phyloP scores from a whole-genome alignment of 2,797 vertebrate genomes.

The Triplophysa yarkandensis region DNA sequence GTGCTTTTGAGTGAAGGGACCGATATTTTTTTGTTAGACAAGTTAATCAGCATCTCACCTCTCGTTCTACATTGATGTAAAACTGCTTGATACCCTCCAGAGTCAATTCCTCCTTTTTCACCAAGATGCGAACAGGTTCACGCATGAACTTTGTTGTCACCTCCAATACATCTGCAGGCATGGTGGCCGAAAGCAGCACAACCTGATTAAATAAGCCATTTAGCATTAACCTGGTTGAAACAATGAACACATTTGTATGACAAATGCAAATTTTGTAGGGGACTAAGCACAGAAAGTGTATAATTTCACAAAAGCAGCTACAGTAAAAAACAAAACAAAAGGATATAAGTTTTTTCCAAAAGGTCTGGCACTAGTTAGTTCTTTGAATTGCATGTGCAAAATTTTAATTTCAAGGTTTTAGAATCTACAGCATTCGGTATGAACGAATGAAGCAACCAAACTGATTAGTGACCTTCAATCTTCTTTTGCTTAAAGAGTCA shows the following conservation, averaged over 20 bases:
- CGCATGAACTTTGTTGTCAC: constrained; percentile 99
- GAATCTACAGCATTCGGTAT: too few species aligned
- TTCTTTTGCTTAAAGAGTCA: background rate
- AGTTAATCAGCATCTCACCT: constrained; percentile 73
- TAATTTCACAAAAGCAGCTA: too few species aligned
- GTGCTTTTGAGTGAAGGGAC: constrained; percentile 86
- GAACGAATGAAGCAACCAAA: background rate
- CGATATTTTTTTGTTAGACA: background rate
- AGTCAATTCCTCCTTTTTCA: constrained; percentile 98
- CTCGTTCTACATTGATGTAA: constrained; percentile 97
- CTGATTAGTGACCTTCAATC: too few species aligned
- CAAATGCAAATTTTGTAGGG: too few species aligned
- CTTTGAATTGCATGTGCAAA: too few species aligned
- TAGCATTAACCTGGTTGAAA: background rate
- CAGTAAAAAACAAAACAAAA: too few species aligned
- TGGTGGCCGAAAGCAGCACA: constrained; percentile 95
- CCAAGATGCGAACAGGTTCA: constrained; percentile 95
- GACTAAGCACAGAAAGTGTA: too few species aligned
- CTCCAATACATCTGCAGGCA: constrained; percentile 97
- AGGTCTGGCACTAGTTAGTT: too few species aligned
- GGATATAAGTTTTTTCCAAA: too few species aligned
- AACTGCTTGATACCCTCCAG: constrained; percentile 99
- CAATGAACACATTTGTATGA: background rate
- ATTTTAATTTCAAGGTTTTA: too few species aligned
- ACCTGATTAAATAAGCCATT: constrained; percentile 74